Percentiles rank a stretch among this genome's conserved stretches.
phyloP scores from a whole-genome alignment of 2,797 vertebrate genomes.

The Molossus alvarezi region DNA sequence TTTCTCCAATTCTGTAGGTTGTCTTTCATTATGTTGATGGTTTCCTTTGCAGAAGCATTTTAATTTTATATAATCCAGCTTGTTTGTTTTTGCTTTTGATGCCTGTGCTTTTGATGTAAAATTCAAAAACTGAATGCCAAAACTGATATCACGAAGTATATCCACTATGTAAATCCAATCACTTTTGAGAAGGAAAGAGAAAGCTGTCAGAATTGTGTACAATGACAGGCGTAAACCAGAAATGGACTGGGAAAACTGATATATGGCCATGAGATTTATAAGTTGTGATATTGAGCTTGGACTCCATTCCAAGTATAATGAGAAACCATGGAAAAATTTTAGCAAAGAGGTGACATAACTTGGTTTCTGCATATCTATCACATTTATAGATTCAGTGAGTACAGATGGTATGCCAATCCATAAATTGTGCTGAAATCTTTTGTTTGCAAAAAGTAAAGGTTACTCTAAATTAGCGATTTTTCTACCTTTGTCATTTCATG shows the following conservation, averaged over 20 bases:
- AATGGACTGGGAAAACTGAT: background rate
- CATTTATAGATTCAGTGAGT: background rate
- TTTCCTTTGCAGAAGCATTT: too few species aligned
- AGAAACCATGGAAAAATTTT: background rate
- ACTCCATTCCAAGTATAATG: background rate
- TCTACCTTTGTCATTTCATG: too few species aligned
- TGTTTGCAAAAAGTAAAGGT: background rate
- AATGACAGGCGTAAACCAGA: background rate
- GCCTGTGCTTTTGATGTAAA: background rate
- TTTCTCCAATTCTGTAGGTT: too few species aligned
- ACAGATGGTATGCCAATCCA: background rate
- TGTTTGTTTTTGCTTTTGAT: too few species aligned
- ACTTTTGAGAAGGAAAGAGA: background rate
- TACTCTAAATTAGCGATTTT: too few species aligned
- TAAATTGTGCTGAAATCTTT: background rate
- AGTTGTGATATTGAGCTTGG: background rate
- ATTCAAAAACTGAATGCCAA: background rate
- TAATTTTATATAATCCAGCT: too few species aligned
- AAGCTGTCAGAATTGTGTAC: background rate
- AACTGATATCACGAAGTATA: background rate
- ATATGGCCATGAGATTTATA: background rate
- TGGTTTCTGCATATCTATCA: background rate
- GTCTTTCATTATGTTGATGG: too few species aligned
- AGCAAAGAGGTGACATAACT: background rate
- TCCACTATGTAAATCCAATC: background rate